Percentiles rank a stretch among this genome's conserved stretches.
Evolutionary conservation across 2,113 vertebrate genomes (phyloP).

Genomic region (Microcebus murinus): DNA sequence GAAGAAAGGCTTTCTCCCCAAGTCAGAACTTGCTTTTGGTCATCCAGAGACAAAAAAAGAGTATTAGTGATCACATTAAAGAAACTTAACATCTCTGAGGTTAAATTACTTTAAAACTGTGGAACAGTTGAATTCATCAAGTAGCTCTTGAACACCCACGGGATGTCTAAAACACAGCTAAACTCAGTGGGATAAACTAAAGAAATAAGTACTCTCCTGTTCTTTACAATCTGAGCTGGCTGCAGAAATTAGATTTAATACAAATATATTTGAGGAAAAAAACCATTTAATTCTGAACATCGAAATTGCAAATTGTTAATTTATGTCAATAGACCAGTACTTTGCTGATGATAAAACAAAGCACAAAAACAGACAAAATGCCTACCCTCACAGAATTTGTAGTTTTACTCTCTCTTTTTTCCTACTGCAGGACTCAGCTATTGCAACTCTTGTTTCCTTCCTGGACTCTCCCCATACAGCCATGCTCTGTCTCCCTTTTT

Average conservation of each 20-base stretch:
- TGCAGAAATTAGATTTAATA: constrained; percentile 23
- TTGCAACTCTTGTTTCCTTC: neutral
- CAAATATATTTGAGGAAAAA: neutral
- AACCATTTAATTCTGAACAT: constrained; percentile 4
- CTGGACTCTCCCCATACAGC: neutral
- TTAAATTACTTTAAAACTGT: constrained; percentile 6
- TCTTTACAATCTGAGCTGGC: neutral
- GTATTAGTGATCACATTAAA: neutral
- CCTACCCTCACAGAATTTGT: neutral
- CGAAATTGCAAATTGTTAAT: neutral
- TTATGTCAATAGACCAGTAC: neutral
- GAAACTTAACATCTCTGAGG: neutral
- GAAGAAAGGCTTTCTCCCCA: neutral
- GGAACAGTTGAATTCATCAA: neutral
- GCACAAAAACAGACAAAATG: neutral
- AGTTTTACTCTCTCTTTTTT: neutral
- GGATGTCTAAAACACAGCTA: neutral
- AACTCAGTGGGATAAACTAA: neutral
- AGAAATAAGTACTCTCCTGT: rapidly evolving
- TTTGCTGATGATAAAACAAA: neutral
- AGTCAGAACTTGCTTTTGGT: neutral
- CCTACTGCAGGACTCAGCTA: neutral
- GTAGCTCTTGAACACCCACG: neutral
- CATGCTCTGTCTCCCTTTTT: neutral
- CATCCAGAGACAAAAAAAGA: neutral